Evolutionary conservation across 2,113 vertebrate species (phyloP).

Genomic region (Pluvialis apricaria): DNA sequence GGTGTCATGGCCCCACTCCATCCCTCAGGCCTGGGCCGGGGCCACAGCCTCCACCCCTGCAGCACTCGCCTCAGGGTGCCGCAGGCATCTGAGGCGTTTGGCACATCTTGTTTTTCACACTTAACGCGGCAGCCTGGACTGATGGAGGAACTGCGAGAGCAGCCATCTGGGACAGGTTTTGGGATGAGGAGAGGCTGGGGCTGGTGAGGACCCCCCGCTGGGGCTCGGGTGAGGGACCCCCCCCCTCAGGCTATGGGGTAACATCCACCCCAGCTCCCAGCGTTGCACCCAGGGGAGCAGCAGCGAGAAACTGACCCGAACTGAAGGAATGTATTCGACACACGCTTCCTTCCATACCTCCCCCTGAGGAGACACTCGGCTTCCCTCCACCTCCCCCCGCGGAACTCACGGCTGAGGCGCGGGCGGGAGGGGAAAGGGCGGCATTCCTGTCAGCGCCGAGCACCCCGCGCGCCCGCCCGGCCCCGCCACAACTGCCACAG

Average conservation of each 20-base stretch:
- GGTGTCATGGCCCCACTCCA: too few relatives aligned
- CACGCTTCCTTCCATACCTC: accelerated
- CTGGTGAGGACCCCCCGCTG: too few relatives aligned
- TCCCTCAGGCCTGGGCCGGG: accelerated
- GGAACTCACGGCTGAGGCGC: neutral
- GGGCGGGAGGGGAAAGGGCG: accelerated
- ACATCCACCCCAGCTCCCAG: accelerated
- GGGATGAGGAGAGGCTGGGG: neutral
- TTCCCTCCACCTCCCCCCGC: too few relatives aligned
- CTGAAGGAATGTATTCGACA: accelerated
- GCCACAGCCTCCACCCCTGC: neutral
- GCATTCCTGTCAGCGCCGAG: neutral
- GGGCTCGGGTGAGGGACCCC: neutral
- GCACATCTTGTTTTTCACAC: accelerated
- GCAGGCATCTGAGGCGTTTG: accelerated
- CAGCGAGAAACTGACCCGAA: neutral
- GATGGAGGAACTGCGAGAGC: accelerated
- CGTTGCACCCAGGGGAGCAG: neutral
- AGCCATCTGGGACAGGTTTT: accelerated
- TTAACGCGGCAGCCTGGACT: accelerated
- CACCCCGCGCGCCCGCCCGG: too few relatives aligned
- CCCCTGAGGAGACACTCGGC: too few relatives aligned
- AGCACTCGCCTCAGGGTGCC: too few relatives aligned
- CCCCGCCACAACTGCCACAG: too few relatives aligned
- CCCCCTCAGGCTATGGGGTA: neutral